phyloP scores from a whole-genome alignment of 2,797 vertebrate genomes.

The Calcarius lapponicus region DNA sequence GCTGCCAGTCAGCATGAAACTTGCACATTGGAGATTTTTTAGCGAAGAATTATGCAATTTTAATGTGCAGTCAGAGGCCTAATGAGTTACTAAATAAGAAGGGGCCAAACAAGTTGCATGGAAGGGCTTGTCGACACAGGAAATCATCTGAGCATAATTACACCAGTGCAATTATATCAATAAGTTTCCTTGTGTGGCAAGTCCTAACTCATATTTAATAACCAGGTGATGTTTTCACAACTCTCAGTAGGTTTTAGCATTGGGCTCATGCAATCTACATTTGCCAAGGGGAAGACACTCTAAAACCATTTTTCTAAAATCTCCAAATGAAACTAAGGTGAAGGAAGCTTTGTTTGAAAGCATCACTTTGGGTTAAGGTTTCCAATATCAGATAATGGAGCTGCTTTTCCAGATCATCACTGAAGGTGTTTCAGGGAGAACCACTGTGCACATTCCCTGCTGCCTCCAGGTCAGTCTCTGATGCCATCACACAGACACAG shows the following conservation, averaged over 20 bases:
- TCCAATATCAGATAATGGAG: neutral
- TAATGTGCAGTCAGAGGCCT: neutral
- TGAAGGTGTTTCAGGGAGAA: neutral
- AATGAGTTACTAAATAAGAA: constrained; percentile 38
- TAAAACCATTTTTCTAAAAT: neutral
- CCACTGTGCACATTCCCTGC: neutral
- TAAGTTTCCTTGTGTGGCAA: constrained; percentile 35
- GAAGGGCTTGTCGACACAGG: constrained; percentile 47
- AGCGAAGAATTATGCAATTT: constrained; percentile 5
- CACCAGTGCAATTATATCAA: constrained; percentile 1
- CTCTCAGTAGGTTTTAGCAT: neutral
- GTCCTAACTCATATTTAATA: constrained; percentile 17
- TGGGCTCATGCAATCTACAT: accelerated
- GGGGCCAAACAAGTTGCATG: constrained; percentile 11
- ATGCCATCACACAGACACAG: neutral
- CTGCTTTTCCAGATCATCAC: neutral
- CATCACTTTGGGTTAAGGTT: neutral
- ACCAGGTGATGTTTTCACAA: constrained; percentile 31
- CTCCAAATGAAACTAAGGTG: neutral
- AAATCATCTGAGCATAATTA: neutral
- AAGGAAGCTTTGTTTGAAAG: neutral
- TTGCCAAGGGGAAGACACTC: neutral
- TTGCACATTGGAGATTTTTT: neutral
- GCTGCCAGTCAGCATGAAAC: neutral
- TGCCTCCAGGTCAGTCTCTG: neutral